These are phyloP conservation scores for Eupleurogrammus muticus DNA, from an alignment of 2,797 vertebrate genomes.

Conservation along the genomic window DNA sequence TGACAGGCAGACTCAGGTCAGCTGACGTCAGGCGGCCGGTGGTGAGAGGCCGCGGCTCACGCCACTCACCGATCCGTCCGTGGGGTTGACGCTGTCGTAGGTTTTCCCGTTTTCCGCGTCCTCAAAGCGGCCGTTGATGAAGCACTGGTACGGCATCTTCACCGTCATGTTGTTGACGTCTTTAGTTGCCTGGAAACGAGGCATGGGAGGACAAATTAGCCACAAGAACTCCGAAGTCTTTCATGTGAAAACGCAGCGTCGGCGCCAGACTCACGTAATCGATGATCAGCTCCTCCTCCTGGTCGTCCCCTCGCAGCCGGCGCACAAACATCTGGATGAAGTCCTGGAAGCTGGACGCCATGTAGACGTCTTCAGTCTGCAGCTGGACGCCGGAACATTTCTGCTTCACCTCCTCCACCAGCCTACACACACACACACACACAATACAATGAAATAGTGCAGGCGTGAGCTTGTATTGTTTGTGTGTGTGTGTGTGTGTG, in stretches of 20 bases:
- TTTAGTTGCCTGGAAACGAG: constrained; percentile 84
- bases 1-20: too few species aligned
- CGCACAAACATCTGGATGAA: constrained; percentile 94
- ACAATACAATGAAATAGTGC: too few species aligned
- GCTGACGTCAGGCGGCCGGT: too few species aligned
- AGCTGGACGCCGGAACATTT: constrained; percentile 87
- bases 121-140: constrained; percentile 91
- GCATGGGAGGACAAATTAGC: not conserved
- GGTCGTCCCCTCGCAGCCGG: constrained; percentile 90
- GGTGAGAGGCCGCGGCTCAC: not conserved
- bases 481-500: too few species aligned
- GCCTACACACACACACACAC: constrained; percentile 74
- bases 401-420: constrained; percentile 96
- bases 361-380: constrained; percentile 95
- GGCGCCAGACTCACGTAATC: constrained; percentile 86
- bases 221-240: not conserved
- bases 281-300: constrained; percentile 87
- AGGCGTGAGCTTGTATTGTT: too few species aligned
- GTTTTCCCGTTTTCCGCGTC: constrained; percentile 90
- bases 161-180: constrained; percentile 93
- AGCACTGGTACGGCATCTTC: constrained; percentile 96
- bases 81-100: constrained; percentile 90
- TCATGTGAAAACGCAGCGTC: not conserved
- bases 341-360: constrained; percentile 92
- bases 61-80: constrained; percentile 92